Percentiles rank a stretch among this genome's conserved stretches.
These are phyloP conservation scores for Diphyllodes magnificus DNA, from an alignment of 2,113 vertebrate genomes.

Conservation along the genomic window DNA sequence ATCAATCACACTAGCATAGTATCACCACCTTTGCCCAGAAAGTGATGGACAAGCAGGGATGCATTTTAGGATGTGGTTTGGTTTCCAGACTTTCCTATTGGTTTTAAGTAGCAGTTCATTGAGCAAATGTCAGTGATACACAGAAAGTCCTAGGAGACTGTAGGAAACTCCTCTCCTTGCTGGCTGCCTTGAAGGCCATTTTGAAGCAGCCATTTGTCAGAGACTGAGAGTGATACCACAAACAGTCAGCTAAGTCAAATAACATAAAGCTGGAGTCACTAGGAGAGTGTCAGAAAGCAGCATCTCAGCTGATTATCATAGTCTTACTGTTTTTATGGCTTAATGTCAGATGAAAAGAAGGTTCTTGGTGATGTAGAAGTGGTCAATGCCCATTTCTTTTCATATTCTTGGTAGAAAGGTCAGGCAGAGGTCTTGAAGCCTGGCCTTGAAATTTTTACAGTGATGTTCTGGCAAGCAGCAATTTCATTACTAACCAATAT, in stretches of 20 bases:
- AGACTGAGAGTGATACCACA: neutral
- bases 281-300: neutral
- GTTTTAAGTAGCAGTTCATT: neutral
- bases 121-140: neutral
- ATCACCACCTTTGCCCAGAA: neutral
- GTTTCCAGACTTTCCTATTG: neutral
- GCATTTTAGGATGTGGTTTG: neutral
- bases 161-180: neutral
- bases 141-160: neutral
- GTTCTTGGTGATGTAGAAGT: neutral
- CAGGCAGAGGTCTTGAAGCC: neutral
- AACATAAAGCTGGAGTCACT: neutral
- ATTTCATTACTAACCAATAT: neutral
- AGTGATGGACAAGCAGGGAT: neutral
- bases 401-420: neutral
- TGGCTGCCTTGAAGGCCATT: neutral
- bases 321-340: neutral
- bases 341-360: neutral
- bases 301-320: neutral
- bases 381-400: neutral
- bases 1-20: neutral
- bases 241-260: neutral
- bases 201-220: neutral
- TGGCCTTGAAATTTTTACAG: neutral
- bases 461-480: neutral